Base-by-base conservation (phyloP, 2,888 invertebrate species). In the Deroplatys truncata region DNA sequence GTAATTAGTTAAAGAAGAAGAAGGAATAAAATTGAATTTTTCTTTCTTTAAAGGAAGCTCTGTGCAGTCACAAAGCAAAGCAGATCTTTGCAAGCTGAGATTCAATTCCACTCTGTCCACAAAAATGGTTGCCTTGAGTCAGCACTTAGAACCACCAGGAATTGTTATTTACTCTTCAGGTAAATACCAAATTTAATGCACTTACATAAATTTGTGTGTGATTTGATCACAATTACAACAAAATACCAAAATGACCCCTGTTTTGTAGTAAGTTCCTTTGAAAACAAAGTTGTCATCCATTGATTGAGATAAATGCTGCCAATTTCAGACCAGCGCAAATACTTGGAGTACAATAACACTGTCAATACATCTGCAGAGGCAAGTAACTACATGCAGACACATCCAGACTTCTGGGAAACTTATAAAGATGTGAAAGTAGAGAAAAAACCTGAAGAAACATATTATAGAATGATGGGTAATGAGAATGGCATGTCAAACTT, bases 61-160 rank as follows among this genome's bases (percentile, higher is more conserved):
- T 28, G 83, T 90, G 83, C 88, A 89, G 35, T 89, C 89, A 28
- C 89, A 90, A 85, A 90, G 88, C 86, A 90, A 90, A 90, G 94
- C 95, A 0, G 96, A 97, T 92, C 94, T 96, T 28, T 97, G 97
- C 92, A 95, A 95, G 90, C 92, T 96, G 28, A 94, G 96, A 31
- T 97, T 96, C 92, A 97, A 97, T 92, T 95, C 96, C 1, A 95
- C 96, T 2, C 94, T 96, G 87, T 95, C 95, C 88, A 95, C 96
- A 72, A 96, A 95, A 84, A 84, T 97, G 28, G 95, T 95, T 92
- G 97, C 96, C 0, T 92, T 96, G 84, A 95, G 95, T 92, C 94
- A 96, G 90, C 96, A 96, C 91, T 95, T 96, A 86, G 95, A 95
- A 90, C 95, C 96, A 16, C 97, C 97, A n/a, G 97, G 97, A 43